Evolutionary conservation across 2,797 vertebrate genomes (phyloP).

Genomic region (Bufotes viridis): DNA sequence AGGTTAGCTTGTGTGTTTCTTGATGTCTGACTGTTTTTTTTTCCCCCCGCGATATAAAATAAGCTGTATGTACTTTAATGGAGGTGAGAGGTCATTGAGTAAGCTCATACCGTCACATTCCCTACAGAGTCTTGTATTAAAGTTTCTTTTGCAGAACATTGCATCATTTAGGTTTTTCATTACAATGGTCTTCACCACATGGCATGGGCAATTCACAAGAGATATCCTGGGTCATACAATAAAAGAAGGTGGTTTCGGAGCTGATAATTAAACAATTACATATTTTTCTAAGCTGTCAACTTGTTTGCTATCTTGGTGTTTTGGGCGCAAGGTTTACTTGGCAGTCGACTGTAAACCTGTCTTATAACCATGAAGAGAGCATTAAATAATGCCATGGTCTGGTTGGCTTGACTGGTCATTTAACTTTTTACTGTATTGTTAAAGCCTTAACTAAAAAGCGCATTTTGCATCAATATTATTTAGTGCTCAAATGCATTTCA

Average conservation of each 20-base stretch:
- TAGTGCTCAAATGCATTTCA: background rate
- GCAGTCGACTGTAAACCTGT: background rate
- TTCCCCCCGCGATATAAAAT: constrained; percentile 18
- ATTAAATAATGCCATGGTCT: constrained; percentile 29
- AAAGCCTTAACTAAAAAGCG: background rate
- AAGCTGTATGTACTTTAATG: constrained; percentile 54
- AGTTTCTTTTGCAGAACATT: constrained; percentile 54
- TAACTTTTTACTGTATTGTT: background rate
- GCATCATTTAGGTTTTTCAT: constrained; percentile 48
- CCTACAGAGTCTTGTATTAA: constrained; percentile 50
- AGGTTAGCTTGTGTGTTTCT: constrained; percentile 48
- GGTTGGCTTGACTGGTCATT: background rate
- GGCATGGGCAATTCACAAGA: background rate
- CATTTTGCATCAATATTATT: background rate
- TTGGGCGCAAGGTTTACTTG: background rate
- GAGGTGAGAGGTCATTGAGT: constrained; percentile 43
- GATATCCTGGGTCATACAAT: constrained; percentile 39
- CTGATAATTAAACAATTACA: constrained; percentile 57
- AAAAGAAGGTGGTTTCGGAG: constrained; percentile 7
- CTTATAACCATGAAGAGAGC: background rate
- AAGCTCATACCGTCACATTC: constrained; percentile 44
- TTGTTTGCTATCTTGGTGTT: background rate
- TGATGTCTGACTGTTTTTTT: constrained; percentile 15
- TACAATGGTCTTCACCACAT: constrained; percentile 35
- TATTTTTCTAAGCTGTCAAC: background rate